Evolutionary conservation across 2,113 vertebrate genomes (phyloP).

Genomic region (Bubalus kerabau): DNA sequence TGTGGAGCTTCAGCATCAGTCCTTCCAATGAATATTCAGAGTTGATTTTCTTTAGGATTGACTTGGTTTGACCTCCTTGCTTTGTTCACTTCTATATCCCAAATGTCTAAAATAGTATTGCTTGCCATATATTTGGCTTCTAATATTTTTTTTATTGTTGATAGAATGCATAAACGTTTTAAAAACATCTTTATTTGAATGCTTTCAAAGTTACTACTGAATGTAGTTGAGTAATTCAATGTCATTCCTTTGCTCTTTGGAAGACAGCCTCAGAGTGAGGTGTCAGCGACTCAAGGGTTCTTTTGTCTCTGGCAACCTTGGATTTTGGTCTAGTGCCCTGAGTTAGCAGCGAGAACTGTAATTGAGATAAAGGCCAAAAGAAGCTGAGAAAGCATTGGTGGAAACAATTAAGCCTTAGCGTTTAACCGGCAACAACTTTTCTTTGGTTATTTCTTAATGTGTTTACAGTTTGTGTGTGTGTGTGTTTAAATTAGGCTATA

Average conservation of each 20-base stretch:
- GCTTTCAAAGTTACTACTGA: not conserved
- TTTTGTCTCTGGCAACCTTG: not conserved
- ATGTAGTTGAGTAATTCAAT: not conserved
- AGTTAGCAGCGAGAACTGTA: not conserved
- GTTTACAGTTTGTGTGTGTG: not conserved
- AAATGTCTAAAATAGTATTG: not conserved
- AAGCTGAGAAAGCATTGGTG: not conserved
- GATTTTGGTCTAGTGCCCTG: not conserved
- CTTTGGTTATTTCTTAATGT: not conserved
- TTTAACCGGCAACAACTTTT: not conserved
- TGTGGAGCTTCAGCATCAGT: not conserved
- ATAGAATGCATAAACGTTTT: not conserved
- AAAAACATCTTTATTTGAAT: not conserved
- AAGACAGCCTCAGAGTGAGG: not conserved
- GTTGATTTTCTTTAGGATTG: not conserved
- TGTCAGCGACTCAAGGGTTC: not conserved
- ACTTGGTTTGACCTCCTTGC: not conserved
- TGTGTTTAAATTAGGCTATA: not conserved
- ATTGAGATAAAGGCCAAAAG: not conserved
- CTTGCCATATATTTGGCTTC: no score
- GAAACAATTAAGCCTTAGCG: not conserved
- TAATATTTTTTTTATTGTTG: not conserved
- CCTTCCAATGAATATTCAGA: not conserved
- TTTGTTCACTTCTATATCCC: not conserved
- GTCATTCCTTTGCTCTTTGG: not conserved